phyloP scores from a whole-genome alignment of 2,113 vertebrate genomes.

The Saguinus imperator region DNA sequence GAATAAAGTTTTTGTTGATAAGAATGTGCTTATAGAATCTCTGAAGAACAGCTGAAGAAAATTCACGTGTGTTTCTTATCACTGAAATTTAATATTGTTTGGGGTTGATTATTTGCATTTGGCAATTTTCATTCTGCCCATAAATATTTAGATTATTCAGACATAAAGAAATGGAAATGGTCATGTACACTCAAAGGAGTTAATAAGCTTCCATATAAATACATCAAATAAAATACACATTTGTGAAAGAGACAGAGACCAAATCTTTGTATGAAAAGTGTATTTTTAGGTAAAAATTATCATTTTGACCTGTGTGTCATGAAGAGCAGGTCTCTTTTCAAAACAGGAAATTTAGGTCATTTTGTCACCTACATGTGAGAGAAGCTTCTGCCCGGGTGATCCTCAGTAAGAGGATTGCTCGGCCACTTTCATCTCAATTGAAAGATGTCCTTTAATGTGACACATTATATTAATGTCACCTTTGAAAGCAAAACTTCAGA shows the following conservation, averaged over 20 bases:
- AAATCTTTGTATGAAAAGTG: neutral
- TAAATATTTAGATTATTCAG: slow-evolving; percentile 52
- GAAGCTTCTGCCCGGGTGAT: slow-evolving; percentile 1
- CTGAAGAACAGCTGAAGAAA: slow-evolving; percentile 40
- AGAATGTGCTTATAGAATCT: slow-evolving; percentile 34
- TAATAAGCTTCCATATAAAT: neutral
- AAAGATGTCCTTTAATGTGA: slow-evolving; percentile 63
- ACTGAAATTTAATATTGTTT: slow-evolving; percentile 58
- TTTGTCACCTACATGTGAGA: neutral
- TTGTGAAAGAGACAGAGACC: neutral
- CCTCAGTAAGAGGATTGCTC: slow-evolving; percentile 30
- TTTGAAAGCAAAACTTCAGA: slow-evolving; percentile 71
- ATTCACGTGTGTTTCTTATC: slow-evolving; percentile 30
- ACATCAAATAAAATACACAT: slow-evolving; percentile 30
- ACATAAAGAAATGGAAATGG: slow-evolving; percentile 11
- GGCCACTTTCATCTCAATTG: slow-evolving; percentile 41
- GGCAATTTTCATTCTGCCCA: slow-evolving; percentile 15
- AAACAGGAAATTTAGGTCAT: slow-evolving; percentile 24
- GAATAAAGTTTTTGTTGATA: slow-evolving; percentile 48
- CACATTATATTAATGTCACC: slow-evolving; percentile 43
- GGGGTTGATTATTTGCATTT: slow-evolving; percentile 51
- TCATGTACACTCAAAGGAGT: slow-evolving; percentile 20
- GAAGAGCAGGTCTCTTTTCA: neutral
- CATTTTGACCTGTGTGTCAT: neutral
- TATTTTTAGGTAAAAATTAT: neutral